Conservation (phyloP, 64 coral and sea anemone genomes). For the Stylophora pistillata region DNA sequence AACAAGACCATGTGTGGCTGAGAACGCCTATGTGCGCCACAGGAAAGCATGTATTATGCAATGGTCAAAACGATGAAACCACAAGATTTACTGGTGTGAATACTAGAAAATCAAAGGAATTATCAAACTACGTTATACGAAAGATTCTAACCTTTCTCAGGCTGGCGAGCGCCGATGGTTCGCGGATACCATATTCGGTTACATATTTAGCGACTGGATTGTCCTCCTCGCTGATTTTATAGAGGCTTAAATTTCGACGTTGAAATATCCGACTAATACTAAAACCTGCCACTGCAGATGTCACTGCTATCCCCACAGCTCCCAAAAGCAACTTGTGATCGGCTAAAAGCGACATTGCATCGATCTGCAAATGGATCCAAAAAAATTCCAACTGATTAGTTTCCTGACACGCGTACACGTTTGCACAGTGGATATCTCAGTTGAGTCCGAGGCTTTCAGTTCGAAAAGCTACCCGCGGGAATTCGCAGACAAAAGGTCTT, state of each 20-base stretch:
- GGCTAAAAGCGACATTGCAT: conserved; percentile 14
- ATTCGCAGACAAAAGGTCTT: too few species aligned
- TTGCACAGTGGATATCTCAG: too few species aligned
- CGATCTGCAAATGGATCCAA: not conserved
- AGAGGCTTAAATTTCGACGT: not conserved
- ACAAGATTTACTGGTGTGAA: not conserved
- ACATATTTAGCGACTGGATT: not conserved
- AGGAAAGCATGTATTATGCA: too few species aligned
- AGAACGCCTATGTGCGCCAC: too few species aligned
- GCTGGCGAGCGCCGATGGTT: conserved; percentile 3
- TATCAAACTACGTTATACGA: too few species aligned
- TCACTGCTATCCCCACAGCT: conserved; percentile 30
- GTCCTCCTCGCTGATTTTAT: not conserved
- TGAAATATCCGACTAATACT: not conserved
- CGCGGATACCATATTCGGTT: conserved; percentile 26
- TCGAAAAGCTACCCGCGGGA: too few species aligned
- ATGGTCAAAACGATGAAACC: not conserved
- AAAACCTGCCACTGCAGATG: conserved; percentile 18
- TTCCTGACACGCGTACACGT: too few species aligned
- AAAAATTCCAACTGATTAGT: not conserved
- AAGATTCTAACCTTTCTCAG: conserved; percentile 29
- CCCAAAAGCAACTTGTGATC: conserved; percentile 35
- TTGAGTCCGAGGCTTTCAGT: too few species aligned
- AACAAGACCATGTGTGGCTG: too few species aligned
- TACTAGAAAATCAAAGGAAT: not conserved